Evolutionary conservation across 2,888 invertebrate species (phyloP), one percentile per base, ranked within the genome.

Genomic region (Tachina lurida): DNA sequence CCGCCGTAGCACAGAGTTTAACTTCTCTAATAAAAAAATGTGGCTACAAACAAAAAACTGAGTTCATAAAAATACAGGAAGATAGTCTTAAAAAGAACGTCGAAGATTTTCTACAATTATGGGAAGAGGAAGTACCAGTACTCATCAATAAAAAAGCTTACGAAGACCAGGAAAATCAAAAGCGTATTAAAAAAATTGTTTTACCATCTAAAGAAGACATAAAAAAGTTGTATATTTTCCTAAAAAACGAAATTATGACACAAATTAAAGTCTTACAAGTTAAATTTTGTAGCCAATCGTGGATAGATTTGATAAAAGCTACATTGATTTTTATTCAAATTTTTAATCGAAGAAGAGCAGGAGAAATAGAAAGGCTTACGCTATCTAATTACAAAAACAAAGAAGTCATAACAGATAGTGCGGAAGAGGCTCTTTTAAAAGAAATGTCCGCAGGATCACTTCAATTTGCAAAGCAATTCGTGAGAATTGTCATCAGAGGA

Each of bases 251-350:
- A 70, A 49, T 68, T 5, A 19, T 62, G 0, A 49, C 45, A 10
- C n/a, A 49, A 19, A 41, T 78, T 12, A 13, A 67, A 60, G 52
- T 41, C 7, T 62, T 78, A 41, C 13, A 43, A 39, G 17, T 39
- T 3, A 47, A 52, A 63, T 73, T 79, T 52, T 12, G 54, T n/a
- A n/a, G n/a, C n/a, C n/a, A n/a, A n/a, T n/a, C n/a, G n/a, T 79
- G 71, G 73, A 73, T 2, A 10, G 43, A 79, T 12, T n/a, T 73
- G n/a, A 43, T 73, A 7, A 56, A 80, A 65, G 8, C 56, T 2
- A 60, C 80, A 10, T 22, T 80, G 1, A 65, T 67, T 22, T 80
- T 65, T 22, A 70, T 80, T 13, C 73, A 73, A 73, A 65, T 80
- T 13, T 80, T 65, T 22, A 80, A 73, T 41, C 17, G 73, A 10